These are phyloP conservation scores for Cybosia mesomella DNA, from an alignment of 2,888 invertebrate species.

Conservation along the genomic window DNA sequence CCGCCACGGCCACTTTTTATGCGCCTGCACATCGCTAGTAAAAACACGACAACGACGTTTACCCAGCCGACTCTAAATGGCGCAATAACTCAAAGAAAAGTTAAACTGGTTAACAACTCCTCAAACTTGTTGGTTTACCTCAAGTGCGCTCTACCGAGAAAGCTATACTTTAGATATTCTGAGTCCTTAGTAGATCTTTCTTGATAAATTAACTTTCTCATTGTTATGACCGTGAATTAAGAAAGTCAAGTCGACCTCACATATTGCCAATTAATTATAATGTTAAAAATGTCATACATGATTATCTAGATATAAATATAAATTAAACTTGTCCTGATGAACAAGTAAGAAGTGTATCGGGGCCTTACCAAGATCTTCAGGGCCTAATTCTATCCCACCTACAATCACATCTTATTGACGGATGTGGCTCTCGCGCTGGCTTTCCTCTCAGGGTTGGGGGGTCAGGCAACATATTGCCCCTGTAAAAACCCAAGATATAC, in stretches of 20 bases:
- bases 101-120: conserved; percentile 62
- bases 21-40: conserved; percentile 85
- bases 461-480: too few relatives aligned
- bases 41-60: conserved; percentile 78
- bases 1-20: conserved; percentile 85
- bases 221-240: conserved; percentile 57
- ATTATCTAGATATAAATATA: neutral
- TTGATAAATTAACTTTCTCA: conserved; percentile 66
- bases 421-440: too few relatives aligned
- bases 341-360: neutral
- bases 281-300: neutral
- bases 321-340: neutral
- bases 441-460: too few relatives aligned
- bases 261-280: neutral
- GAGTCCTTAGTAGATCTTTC: conserved; percentile 70
- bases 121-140: conserved; percentile 69
- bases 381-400: neutral
- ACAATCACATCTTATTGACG: too few relatives aligned
- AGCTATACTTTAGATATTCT: conserved; percentile 64
- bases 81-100: conserved; percentile 69
- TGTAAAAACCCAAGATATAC: too few relatives aligned
- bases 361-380: neutral
- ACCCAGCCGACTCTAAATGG: conserved; percentile 75
- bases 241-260: conserved; percentile 32
- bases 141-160: conserved; percentile 78